phyloP scores from a whole-genome alignment of 23 tunicate genomes.

The Trididemnum clinides region DNA sequence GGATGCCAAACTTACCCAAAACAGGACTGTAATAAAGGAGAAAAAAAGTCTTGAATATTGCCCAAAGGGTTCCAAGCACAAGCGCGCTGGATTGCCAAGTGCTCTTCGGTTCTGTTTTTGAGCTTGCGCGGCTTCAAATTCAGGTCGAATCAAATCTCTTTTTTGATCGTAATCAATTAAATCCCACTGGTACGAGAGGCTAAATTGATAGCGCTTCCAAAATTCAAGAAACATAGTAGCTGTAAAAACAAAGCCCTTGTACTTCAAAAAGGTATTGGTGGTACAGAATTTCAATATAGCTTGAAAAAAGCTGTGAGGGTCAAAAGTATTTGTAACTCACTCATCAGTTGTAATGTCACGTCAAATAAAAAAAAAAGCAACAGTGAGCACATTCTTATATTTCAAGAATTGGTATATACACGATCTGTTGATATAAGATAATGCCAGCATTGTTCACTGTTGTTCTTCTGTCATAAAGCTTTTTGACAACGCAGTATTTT shows the following conservation, averaged over 20 bases:
- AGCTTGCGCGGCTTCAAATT: slow-evolving; percentile 82
- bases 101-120: slow-evolving; percentile 81
- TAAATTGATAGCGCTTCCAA: slow-evolving; percentile 85
- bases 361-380: not conserved
- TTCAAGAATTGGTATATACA: too few relatives aligned
- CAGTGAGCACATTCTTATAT: too few relatives aligned
- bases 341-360: too few relatives aligned
- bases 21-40: slow-evolving; percentile 69
- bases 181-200: slow-evolving; percentile 93
- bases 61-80: slow-evolving; percentile 43
- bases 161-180: slow-evolving; percentile 94
- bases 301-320: not conserved
- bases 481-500: too few relatives aligned
- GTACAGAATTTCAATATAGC: not conserved
- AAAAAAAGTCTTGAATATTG: slow-evolving; percentile 63
- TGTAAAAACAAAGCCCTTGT: not conserved
- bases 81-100: slow-evolving; percentile 60
- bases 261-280: not conserved
- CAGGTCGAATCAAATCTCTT: slow-evolving; percentile 86
- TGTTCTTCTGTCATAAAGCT: too few relatives aligned
- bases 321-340: not conserved
- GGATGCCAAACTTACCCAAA: slow-evolving; percentile 93
- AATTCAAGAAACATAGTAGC: slow-evolving; percentile 92
- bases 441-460: too few relatives aligned
- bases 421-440: too few relatives aligned